Evolutionary conservation across 2,888 invertebrate genomes (phyloP).

Genomic region (Sarcophaga carnaria): DNA sequence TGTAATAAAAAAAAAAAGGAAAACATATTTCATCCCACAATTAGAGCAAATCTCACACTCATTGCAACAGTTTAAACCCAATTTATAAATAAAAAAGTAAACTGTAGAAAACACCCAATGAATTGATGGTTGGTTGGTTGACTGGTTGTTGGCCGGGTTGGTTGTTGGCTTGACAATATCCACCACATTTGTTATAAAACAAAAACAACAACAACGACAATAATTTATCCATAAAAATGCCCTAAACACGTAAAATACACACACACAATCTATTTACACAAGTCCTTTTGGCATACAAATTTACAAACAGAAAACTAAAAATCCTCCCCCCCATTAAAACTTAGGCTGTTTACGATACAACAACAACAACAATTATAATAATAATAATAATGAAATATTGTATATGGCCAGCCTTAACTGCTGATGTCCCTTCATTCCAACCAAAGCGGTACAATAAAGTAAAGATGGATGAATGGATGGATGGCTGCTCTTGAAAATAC

Average conservation of each 20-base stretch:
- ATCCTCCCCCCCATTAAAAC: constrained; percentile 18
- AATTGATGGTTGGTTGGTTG: background rate
- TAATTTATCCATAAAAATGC: constrained; percentile 27
- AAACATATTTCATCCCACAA: constrained; percentile 69
- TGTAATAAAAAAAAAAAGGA: too few species aligned
- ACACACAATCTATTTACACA: constrained; percentile 50
- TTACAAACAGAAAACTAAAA: constrained; percentile 20
- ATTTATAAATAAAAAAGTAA: constrained; percentile 69
- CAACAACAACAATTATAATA: background rate
- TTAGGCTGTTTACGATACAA: constrained; percentile 8
- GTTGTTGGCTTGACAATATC: constrained; percentile 41
- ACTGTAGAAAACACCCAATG: constrained; percentile 37
- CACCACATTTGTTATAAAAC: constrained; percentile 47
- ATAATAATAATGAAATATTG: constrained; percentile 53
- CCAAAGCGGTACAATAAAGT: background rate
- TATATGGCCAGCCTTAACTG: constrained; percentile 19
- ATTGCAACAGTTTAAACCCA: constrained; percentile 57
- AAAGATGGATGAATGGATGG: background rate
- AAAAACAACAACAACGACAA: constrained; percentile 28
- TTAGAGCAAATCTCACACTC: constrained; percentile 65
- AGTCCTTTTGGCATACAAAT: constrained; percentile 38
- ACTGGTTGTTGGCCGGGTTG: background rate
- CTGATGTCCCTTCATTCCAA: background rate
- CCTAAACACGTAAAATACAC: background rate
- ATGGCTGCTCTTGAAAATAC: constrained; percentile 65